Evolutionary conservation across 2,888 invertebrate genomes (phyloP).

Genomic region (Apotomis betuletana): DNA sequence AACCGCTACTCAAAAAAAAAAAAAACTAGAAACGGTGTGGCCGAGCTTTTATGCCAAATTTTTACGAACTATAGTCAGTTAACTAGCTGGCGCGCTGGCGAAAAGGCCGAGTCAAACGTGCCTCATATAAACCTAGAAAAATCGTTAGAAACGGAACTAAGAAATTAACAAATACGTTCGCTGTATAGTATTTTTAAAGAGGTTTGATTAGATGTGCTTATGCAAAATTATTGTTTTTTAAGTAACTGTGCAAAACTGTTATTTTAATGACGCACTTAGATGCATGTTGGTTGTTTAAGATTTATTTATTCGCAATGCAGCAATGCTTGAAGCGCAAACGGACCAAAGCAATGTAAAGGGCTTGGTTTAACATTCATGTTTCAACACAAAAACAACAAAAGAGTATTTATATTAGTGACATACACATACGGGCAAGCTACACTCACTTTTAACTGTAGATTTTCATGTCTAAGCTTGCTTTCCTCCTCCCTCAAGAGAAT

Average conservation of each 20-base stretch:
- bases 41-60: too few species aligned
- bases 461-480: slow-evolving; percentile 92
- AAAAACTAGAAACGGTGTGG: too few species aligned
- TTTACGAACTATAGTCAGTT: too few species aligned
- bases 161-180: neutral
- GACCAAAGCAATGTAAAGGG: neutral
- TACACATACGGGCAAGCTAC: neutral
- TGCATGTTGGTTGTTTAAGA: neutral
- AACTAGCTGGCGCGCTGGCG: too few species aligned
- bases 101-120: too few species aligned
- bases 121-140: neutral
- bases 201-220: neutral
- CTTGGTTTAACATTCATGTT: neutral
- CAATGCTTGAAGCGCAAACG: neutral
- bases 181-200: neutral
- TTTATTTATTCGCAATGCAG: neutral
- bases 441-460: slow-evolving; percentile 91
- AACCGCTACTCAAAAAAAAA: too few species aligned
- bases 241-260: too few species aligned
- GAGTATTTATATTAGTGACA: neutral
- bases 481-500: slow-evolving; percentile 90
- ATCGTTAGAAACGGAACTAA: neutral
- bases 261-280: too few species aligned
- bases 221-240: neutral
- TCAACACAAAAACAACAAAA: slow-evolving; percentile 18